Evolutionary conservation across 2,797 vertebrate genomes (phyloP).

Genomic region (Chloroceryle inda): DNA sequence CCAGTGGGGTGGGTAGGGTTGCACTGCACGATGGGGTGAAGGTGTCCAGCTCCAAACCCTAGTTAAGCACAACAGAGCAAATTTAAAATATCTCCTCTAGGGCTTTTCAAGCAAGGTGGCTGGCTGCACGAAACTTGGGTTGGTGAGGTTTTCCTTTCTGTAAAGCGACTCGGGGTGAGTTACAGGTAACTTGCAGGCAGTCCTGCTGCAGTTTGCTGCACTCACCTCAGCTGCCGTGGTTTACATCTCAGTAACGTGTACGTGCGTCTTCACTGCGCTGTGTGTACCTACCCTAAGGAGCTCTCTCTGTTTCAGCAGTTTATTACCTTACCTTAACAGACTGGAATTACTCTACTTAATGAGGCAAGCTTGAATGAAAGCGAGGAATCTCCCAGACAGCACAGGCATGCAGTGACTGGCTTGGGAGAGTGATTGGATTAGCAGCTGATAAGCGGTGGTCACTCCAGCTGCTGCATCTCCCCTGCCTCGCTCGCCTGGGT

Average conservation of each 20-base stretch:
- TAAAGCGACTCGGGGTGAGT: background rate
- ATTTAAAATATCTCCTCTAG: background rate
- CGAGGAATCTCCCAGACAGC: background rate
- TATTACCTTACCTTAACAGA: slow-evolving; percentile 44
- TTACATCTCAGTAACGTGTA: background rate
- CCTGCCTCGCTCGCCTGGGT: background rate
- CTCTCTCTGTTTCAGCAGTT: slow-evolving; percentile 33
- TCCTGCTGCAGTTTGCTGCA: background rate
- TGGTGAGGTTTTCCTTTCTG: background rate
- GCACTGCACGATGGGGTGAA: rapidly evolving
- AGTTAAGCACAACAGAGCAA: background rate
- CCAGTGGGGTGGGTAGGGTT: background rate
- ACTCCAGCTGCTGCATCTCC: background rate
- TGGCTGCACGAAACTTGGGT: background rate
- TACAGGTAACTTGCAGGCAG: background rate
- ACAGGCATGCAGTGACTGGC: background rate
- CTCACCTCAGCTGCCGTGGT: background rate
- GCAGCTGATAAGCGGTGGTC: background rate
- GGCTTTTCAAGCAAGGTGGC: background rate
- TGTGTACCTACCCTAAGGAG: background rate
- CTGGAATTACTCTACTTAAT: slow-evolving; percentile 38
- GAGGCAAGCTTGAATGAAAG: slow-evolving; percentile 25
- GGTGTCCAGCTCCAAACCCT: background rate
- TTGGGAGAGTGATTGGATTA: slow-evolving; percentile 34
- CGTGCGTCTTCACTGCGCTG: background rate